These are phyloP conservation scores for Ictalurus punctatus DNA, from an alignment of 2,113 vertebrate genomes.

Conservation along the genomic window DNA sequence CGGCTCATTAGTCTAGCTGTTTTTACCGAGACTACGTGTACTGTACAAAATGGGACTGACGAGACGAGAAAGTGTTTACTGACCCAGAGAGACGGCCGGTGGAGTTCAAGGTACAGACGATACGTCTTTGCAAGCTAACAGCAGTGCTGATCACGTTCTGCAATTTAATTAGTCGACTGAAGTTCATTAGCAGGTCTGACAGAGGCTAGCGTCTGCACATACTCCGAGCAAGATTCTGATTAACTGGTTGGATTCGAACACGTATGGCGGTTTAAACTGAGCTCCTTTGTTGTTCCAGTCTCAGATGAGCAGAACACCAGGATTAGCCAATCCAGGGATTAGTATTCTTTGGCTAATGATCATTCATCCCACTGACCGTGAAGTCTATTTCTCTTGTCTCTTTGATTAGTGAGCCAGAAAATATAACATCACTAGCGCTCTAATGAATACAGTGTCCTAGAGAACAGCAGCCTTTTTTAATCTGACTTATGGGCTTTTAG, in stretches of 20 bases:
- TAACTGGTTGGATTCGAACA: constrained; percentile 53
- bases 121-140: constrained; percentile 46
- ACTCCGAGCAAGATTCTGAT: constrained; percentile 51
- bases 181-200: constrained; percentile 61
- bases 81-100: constrained; percentile 58
- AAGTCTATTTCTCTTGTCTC: constrained; percentile 11
- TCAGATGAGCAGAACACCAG: constrained; percentile 37
- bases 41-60: constrained; percentile 4
- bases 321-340: constrained; percentile 47
- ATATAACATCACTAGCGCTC: constrained; percentile 18
- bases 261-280: neutral
- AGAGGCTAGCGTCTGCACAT: constrained; percentile 53
- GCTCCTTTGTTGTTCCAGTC: constrained; percentile 30
- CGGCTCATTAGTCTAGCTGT: constrained; percentile 26
- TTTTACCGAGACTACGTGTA: neutral
- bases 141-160: constrained; percentile 55
- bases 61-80: constrained; percentile 47
- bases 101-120: constrained; percentile 42
- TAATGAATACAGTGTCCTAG: neutral
- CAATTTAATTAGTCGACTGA: constrained; percentile 65
- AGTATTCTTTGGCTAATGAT: constrained; percentile 31
- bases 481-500: neutral
- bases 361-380: constrained; percentile 8
- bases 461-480: neutral
- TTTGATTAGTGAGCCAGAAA: constrained; percentile 27